Evolutionary conservation across 2,113 vertebrate genomes (phyloP), one percentile per base, ranked within the genome.

Genomic region (Psilopogon haemacephalus): DNA sequence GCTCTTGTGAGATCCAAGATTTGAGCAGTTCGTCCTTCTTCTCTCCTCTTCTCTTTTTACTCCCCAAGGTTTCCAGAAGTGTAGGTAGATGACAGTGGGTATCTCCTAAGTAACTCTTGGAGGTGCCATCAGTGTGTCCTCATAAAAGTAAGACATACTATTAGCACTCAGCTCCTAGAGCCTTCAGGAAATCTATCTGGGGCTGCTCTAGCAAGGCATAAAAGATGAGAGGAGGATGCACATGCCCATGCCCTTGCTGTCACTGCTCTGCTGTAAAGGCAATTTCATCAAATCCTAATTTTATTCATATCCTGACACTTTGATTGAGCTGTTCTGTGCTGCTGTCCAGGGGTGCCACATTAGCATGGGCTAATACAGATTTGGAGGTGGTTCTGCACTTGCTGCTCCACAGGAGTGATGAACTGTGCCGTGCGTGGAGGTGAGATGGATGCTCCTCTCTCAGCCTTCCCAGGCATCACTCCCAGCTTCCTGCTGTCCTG

Each of bases 211-310:
- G 75, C 4, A 2, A 65, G 33, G 73, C 70, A 21, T 28, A 9
- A 60, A 60, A 63, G 90, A 59, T 42, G 84, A 85, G 82, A 40
- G 19, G 0, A 27, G 74, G 86, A 72, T 85, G 28, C 48, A 0
- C 6, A 27, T 67, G 65, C 62, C 40, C 50, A 26, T 65, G 65
- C 44, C 81, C 90, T 87, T 18, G 77, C 86, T 79, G 84, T 50
- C 83, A 62, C 59, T 24, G 89, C 87, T 28, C 32, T 5, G 33
- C 67, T 7, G 27, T 35, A 46, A 75, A 44, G 16, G 26, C 92
- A 73, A 21, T 93, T 88, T 72, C 89, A 87, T 93, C 86, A 75
- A 58, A 76, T 72, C 85, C 82, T 75, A 33, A 32, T 95, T 95
- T 76, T 81, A 67, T 65, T 35, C 50, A 7, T 7, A 0, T 62